Base-by-base conservation (phyloP, 37 sponge, comb jelly and placozoan species). In the Spongilla lacustris region DNA sequence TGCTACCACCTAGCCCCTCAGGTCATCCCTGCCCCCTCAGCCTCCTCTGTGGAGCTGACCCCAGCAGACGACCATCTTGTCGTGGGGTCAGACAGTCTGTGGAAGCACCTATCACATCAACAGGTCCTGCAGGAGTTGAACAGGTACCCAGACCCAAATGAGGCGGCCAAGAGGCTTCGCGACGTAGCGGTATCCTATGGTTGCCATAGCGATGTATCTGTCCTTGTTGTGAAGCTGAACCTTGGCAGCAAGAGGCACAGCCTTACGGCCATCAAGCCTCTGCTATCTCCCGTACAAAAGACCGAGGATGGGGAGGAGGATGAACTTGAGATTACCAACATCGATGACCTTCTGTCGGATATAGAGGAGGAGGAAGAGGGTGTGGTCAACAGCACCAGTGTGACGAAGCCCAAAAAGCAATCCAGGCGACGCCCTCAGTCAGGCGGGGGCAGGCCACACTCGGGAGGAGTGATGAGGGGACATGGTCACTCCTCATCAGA, bases 171-270 rank as follows among this genome's bases (percentile, higher is more conserved):
- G 74, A 69, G 35, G 19, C 84, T 96, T 23, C 80, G 95, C 29
- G 97, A 94, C 69, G 29, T 95, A 46, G 97, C 97, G 0, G 80
- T 89, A 0, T 82, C 94, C 50, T 77, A 82, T 66, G 97, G 97
- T 38, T 92, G 90, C 32, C 74, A 50, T 27, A 69, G 28, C 30
- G 84, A 89, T 30, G 48, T 96, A 67, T 86, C 92, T 35, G 81
- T 96, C 12, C 27, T 91, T n/a, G 85, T 96, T 13, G 75, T 96
- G 30, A 84, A 80, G 67, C 80, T 89, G n/a, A 67, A 72, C 26
- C 67, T 89, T 12, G 75, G 36, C 21, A 35, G 22, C n/a, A 23
- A 49, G 26, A 36, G 21, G 6, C 37, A 24, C 12, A 66, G 27
- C 32, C 22, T 36, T 31, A 2, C 4, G 24, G 36, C 37, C 11